Evolutionary conservation across 2,113 vertebrate genomes (phyloP), one percentile per base, ranked within the genome.

Genomic region (Mastomys natalensis): DNA sequence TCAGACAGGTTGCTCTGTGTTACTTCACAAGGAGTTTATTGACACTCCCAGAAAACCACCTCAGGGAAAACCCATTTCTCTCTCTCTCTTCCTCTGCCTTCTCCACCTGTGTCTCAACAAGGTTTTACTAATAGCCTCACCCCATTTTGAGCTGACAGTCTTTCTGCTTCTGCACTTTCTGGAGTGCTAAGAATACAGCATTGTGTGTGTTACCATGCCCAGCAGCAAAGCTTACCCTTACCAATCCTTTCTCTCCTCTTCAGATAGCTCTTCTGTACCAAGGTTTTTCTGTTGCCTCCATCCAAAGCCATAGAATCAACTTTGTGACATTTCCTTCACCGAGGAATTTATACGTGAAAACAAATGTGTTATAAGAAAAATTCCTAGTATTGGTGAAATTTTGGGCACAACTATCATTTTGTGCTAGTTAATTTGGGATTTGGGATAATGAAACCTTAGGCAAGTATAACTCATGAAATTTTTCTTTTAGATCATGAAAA

Each of bases 361-460:
- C 40, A 95, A 93, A 90, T 53, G 3, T 78, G 78, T 80, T 92
- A 94, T 92, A 37, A 55, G 86, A 55, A 26, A 53, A 40, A 29
- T n/a, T 55, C 51, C 37, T 26, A 73, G 16, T 60, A 74, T 77
- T 34, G 51, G 58, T 89, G 80, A 96, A 88, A 93, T 43, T 88
- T 91, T 94, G 70, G 55, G 80, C 51, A 85, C 60, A 40, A 3
- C 2, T 93, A 29, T 86, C 78, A 84, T 43, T 82, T 88, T 94
- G 43, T 12, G 43, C 11, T 74, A 80, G 22, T 24, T 93, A 60
- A 70, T 70, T 91, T 92, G 87, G 51, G 68, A 90, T 77, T 93
- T 77, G 62, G 37, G 31, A 31, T 76, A 94, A 48, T 60, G 40
- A 90, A 96, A 62, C 10, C 74, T 94, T 91, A 88, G 43, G 60